phyloP scores from a whole-genome alignment of 92 coral and sea anemone species.

The Montipora capitata region DNA sequence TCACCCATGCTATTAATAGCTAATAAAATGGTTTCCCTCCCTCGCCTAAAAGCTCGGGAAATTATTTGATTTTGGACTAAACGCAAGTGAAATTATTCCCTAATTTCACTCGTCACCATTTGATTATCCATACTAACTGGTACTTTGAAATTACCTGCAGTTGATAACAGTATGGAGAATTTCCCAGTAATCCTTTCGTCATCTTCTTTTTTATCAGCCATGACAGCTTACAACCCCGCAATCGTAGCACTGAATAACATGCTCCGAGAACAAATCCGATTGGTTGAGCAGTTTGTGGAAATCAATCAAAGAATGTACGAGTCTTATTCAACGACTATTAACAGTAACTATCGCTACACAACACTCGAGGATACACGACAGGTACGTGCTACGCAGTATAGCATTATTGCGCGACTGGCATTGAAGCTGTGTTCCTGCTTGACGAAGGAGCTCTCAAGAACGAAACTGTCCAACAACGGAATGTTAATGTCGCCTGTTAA shows the following conservation, averaged over 20 bases:
- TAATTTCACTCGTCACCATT: no score
- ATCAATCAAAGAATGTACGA: conserved; percentile 95
- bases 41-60: no score
- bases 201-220: conserved; percentile 55
- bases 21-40: no score
- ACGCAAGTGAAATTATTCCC: no score
- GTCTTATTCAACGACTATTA: conserved; percentile 83
- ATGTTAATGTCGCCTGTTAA: no score
- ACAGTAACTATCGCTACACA: conserved; percentile 87
- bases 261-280: conserved; percentile 91
- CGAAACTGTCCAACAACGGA: no score
- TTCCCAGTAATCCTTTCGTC: background rate
- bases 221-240: conserved; percentile 98
- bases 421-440: background rate
- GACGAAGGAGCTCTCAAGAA: no score
- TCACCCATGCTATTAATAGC: no score
- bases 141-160: no score
- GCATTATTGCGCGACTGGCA: background rate
- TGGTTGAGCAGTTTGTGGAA: conserved; percentile 96
- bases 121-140: no score
- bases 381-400: conserved; percentile 55
- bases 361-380: conserved; percentile 95
- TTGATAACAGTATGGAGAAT: background rate
- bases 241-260: conserved; percentile 93
- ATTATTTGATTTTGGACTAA: no score